phyloP scores from a whole-genome alignment of 2,113 vertebrate genomes.

The Telmatochromis sp. region DNA sequence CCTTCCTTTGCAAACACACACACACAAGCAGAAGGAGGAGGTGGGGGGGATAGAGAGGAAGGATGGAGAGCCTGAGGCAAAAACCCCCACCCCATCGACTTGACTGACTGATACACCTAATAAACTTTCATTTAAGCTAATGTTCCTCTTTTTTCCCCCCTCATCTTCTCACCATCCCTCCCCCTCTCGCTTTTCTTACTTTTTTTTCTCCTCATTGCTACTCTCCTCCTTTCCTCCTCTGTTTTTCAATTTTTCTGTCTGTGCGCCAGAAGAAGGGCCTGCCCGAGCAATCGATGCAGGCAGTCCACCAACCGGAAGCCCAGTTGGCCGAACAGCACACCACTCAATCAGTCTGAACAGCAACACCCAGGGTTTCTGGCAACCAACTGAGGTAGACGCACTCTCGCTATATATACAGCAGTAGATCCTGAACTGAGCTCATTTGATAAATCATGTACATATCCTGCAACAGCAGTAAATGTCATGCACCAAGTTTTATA shows the following conservation, averaged over 20 bases:
- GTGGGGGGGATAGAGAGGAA: conserved; percentile 23
- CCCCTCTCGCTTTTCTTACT: not conserved
- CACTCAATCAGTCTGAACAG: conserved; percentile 56
- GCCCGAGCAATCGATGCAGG: conserved; percentile 37
- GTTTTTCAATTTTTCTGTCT: not conserved
- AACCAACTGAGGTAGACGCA: conserved; percentile 23
- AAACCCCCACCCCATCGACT: conserved; percentile 19
- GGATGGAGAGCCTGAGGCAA: conserved; percentile 43
- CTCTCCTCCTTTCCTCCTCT: not conserved
- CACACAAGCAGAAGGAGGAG: not conserved
- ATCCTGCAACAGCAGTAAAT: not conserved
- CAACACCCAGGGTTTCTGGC: conserved; percentile 22
- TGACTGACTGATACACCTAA: conserved; percentile 70
- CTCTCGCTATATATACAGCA: not conserved
- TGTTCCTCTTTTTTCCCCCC: conserved; percentile 4
- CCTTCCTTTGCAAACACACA: conserved; percentile 24
- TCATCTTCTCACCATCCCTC: not conserved
- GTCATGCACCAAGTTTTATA: not conserved
- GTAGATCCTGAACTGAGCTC: not conserved
- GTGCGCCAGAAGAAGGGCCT: conserved; percentile 5
- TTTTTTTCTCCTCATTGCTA: not conserved
- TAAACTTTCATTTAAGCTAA: conserved; percentile 76
- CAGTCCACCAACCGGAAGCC: conserved; percentile 52
- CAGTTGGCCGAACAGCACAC: conserved; percentile 24
- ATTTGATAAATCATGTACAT: not conserved